These are phyloP conservation scores for Brachyhypopomus occidentalis DNA, from an alignment of 2,113 vertebrate species.

Conservation along the genomic window DNA sequence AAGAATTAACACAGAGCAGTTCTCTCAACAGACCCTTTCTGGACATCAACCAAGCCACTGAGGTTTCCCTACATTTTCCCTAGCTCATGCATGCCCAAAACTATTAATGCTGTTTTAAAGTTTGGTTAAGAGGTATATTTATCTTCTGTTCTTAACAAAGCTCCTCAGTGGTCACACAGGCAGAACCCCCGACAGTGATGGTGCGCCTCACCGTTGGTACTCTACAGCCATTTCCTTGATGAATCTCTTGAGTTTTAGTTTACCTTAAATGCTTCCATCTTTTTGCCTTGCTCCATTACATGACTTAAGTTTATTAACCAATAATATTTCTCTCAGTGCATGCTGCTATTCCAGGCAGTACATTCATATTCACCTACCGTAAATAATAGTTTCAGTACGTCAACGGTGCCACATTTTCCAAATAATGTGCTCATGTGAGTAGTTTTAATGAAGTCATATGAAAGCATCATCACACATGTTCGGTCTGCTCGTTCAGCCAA, in stretches of 20 bases:
- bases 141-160: not conserved
- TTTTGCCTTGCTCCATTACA: too few species aligned
- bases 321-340: not conserved
- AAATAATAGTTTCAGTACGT: too few species aligned
- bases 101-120: not conserved
- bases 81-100: not conserved
- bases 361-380: too few species aligned
- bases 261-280: not conserved
- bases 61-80: not conserved
- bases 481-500: not conserved
- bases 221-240: not conserved
- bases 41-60: not conserved
- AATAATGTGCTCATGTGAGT: too few species aligned
- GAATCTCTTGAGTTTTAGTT: not conserved
- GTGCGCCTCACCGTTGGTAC: not conserved
- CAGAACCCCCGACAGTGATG: not conserved
- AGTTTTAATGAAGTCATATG: too few species aligned
- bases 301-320: not conserved
- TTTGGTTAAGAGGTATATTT: constrained; percentile 10
- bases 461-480: too few species aligned
- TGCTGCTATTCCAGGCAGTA: too few species aligned
- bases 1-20: not conserved
- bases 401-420: too few species aligned
- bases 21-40: not conserved
- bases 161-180: not conserved